Evolutionary conservation across 2,113 vertebrate genomes (phyloP), one percentile per base, ranked within the genome.

Genomic region (Aptenodytes forsteri): DNA sequence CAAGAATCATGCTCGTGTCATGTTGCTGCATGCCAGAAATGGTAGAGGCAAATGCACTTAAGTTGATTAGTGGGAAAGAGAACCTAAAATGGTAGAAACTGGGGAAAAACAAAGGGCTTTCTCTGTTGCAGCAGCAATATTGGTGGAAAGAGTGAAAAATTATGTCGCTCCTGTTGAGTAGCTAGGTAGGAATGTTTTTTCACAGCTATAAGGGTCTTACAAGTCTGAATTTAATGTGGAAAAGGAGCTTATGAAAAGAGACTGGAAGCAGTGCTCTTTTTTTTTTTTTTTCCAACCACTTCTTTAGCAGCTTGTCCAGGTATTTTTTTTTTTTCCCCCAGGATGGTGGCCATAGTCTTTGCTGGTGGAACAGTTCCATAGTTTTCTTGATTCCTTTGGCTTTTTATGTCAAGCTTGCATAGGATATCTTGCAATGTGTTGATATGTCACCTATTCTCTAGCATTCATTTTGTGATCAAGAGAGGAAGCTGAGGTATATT

Each of bases 21-120:
- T 95, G 91, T 94, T 96, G 75, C 89, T 80, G 82, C 71, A 79
- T 87, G 96, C 93, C 94, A 96, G 91, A 83, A 96, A 83, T 86
- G 30, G 71, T 83, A 85, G 62, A 94, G 71, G 66, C 62, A 87
- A 93, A 85, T 82, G 91, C 93, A 95, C 91, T 97, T 90, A 89
- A 96, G 58, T 89, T 97, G 93, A 96, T 96, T 97, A 80, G 82
- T 86, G 73, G 62, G 64, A 91, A 85, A 66, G 72, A 67, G 50
- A 91, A 95, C 62, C 75, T 91, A 70, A 95, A 95, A 89, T 55
- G 64, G 59, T 91, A 89, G 84, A 90, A 96, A 89, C n/a, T 65
- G 29, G 58, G 49, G 50, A 40, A 93, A 84, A 90, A 34, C 54
- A 87, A 78, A 84, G 69, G 30, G 7, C 38, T 71, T 87, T 84